These are phyloP conservation scores for Acrocephalus scirpaceus DNA, from an alignment of 2,797 vertebrate species.

Conservation along the genomic window DNA sequence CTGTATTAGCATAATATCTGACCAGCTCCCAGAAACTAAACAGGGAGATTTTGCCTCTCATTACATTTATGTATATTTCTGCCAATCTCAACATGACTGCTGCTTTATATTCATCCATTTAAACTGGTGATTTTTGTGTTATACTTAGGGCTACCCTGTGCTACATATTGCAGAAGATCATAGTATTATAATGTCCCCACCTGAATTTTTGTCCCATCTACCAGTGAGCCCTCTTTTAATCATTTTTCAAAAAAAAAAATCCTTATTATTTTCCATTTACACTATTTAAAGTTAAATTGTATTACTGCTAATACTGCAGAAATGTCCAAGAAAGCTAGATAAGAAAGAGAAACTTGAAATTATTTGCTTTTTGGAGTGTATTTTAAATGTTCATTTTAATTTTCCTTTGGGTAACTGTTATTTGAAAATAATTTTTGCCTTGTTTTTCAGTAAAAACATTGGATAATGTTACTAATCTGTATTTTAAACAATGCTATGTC, in stretches of 20 bases:
- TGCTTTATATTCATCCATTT: background rate
- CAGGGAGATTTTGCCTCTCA: background rate
- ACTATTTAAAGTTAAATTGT: background rate
- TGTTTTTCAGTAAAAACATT: slow-evolving; percentile 54
- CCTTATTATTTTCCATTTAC: background rate
- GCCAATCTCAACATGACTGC: background rate
- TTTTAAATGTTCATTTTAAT: background rate
- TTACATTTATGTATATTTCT: background rate
- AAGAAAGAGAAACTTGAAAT: background rate
- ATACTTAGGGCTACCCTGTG: background rate
- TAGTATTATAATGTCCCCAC: background rate
- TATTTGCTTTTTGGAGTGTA: background rate
- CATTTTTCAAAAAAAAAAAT: background rate
- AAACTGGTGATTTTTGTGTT: background rate
- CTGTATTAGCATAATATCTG: slow-evolving; percentile 52
- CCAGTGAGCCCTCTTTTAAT: background rate
- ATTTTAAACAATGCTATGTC: background rate
- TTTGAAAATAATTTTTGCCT: slow-evolving; percentile 50
- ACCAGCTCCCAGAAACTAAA: slow-evolving; percentile 35
- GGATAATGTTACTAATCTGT: slow-evolving; percentile 17
- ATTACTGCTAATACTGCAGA: background rate
- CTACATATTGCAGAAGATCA: background rate
- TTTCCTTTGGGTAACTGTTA: slow-evolving; percentile 3
- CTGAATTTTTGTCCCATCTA: background rate
- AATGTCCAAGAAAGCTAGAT: background rate